phyloP scores from a whole-genome alignment of 2,113 vertebrate genomes.

The Prinia subflava region DNA sequence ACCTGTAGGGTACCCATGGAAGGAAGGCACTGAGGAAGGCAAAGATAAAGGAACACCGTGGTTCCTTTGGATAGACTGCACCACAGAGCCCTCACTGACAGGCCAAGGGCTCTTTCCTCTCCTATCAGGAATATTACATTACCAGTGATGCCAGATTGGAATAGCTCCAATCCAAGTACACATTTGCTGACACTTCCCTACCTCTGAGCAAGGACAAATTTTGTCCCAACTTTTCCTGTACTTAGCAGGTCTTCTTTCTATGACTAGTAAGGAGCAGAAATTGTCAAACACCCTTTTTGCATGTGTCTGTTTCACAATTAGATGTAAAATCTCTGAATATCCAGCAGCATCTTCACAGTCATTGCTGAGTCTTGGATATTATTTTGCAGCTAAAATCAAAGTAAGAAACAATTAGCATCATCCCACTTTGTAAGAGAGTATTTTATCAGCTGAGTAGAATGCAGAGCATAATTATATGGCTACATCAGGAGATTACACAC shows the following conservation, averaged over 20 bases:
- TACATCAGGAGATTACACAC: constrained; percentile 33
- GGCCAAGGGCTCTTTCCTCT: neutral
- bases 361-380: neutral
- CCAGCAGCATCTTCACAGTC: neutral
- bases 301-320: neutral
- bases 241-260: neutral
- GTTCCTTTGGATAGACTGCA: neutral
- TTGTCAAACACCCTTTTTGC: neutral
- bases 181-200: neutral
- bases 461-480: constrained; percentile 19
- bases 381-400: constrained; percentile 45
- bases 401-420: constrained; percentile 36
- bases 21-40: neutral
- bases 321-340: neutral
- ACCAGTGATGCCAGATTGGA: neutral
- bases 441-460: constrained; percentile 33
- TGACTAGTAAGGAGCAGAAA: neutral
- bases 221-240: neutral
- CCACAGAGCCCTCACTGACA: neutral
- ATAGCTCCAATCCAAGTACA: neutral
- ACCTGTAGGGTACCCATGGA: fast-evolving
- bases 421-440: constrained; percentile 20
- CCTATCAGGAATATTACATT: neutral
- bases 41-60: fast-evolving
- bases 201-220: neutral